phyloP scores from a whole-genome alignment of 2,797 vertebrate genomes.

The Todus mexicanus region DNA sequence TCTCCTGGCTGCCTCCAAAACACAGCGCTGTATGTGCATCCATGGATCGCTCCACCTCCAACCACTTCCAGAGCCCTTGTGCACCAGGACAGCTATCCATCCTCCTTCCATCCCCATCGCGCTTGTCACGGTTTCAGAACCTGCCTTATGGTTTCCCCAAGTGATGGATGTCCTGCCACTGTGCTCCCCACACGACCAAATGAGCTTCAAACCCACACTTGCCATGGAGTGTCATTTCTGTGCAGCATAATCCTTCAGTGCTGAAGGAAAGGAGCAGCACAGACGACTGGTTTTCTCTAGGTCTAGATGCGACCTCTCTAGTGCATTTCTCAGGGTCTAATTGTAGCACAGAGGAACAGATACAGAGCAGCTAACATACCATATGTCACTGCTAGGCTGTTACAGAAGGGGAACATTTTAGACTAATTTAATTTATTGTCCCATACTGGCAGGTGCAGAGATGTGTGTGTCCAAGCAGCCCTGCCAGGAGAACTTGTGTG shows the following conservation, averaged over 20 bases:
- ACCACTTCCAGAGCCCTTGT: not conserved
- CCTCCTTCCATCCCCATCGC: not conserved
- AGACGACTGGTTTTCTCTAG: not conserved
- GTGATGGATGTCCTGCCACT: not conserved
- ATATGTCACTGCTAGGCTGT: not conserved
- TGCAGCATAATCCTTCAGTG: not conserved
- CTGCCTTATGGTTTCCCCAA: not conserved
- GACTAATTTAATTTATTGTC: not conserved
- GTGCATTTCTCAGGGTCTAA: not conserved
- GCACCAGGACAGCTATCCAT: not conserved
- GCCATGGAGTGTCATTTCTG: not conserved
- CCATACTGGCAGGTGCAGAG: not conserved
- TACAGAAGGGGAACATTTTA: not conserved
- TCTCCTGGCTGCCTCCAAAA: not conserved
- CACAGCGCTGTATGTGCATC: not conserved
- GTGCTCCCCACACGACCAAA: not conserved
- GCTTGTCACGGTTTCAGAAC: not conserved
- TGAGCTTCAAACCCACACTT: not conserved
- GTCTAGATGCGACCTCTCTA: not conserved
- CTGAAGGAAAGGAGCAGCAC: not conserved
- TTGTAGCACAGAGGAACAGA: not conserved
- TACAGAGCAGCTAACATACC: not conserved
- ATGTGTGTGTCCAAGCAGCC: not conserved
- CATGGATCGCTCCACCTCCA: not conserved
- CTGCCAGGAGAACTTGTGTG: not conserved